Evolutionary conservation across 2,888 invertebrate species (phyloP), one percentile per base, ranked within the genome.

Genomic region (Polylopha cassiicola): DNA sequence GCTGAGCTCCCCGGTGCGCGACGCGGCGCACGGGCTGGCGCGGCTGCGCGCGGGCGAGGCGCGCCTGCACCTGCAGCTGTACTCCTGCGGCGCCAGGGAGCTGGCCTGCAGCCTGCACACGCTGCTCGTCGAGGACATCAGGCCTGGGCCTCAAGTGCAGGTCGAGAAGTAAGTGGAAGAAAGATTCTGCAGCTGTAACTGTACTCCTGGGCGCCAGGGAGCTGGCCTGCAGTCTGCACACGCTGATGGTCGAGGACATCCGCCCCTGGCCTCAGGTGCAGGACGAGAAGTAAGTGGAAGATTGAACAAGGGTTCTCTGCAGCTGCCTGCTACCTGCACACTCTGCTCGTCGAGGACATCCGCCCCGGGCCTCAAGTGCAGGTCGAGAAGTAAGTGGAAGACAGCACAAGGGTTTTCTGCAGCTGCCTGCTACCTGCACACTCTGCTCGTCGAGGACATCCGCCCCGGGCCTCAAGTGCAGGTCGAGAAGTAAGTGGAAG

Each of bases 1-100:
- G 0, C 69, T 93, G 4, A 92, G 91, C 59, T 92, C 92, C 0
- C 92, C 93, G 0, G 91, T 92, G 0, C 80, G 92, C 2, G 92
- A 92, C 58, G 56, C 90, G 48, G 91, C 89, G 65, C 91, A 90
- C 45, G 92, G 91, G 0, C 71, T 93, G 3, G 92, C 92, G 4
- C 89, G 88, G 60, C 73, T 93, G 32, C 89, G 90, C 6, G 87
- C 93, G 6, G 90, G 89, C 0, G 93, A 94, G 65, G 81, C 90
- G 0, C 87, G 87, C 9, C 58, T 90, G 0, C 88, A 88, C 3
- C 74, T 91, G 39, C 89, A 91, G 30, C 85, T 89, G 43, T 91
- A 88, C 53, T 91, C 89, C 2, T 93, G 94, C 58, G 85, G 86
- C 26, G 91, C 91, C 55, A 62, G 90, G 39, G 92, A 92, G 61